Conservation (phyloP, 2,888 invertebrate genomes). For the Priapulus caudatus region DNA sequence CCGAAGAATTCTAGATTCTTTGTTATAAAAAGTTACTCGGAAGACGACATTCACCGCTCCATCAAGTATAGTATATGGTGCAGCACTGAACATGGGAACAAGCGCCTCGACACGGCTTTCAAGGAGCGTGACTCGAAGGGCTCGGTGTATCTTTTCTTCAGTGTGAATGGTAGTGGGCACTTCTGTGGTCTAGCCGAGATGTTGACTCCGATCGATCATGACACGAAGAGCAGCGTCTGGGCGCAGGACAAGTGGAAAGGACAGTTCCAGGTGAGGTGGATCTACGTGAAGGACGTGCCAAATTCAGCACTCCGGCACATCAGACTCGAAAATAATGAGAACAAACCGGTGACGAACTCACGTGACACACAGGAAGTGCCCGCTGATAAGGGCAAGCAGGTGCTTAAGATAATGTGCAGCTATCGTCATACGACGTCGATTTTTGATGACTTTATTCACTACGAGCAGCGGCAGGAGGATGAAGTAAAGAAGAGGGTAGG, state of each 20-base stretch:
- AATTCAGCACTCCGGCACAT: constrained; percentile 84
- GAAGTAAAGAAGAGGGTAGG: constrained; percentile 43
- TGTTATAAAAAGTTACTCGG: constrained; percentile 95
- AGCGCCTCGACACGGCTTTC: constrained; percentile 81
- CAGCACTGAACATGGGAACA: constrained; percentile 92
- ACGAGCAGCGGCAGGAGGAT: constrained; percentile 87
- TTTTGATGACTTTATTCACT: constrained; percentile 95
- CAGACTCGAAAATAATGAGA: constrained; percentile 92
- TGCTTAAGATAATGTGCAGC: constrained; percentile 64
- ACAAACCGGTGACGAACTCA: constrained; percentile 95
- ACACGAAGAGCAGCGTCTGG: constrained; percentile 86
- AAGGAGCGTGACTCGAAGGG: constrained; percentile 67
- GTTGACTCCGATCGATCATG: constrained; percentile 86
- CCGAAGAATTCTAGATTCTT: constrained; percentile 79
- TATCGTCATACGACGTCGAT: constrained; percentile 87
- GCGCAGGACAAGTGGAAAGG: constrained; percentile 99
- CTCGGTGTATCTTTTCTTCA: constrained; percentile 77
- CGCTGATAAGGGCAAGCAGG: constrained; percentile 76
- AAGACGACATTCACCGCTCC: constrained; percentile 93
- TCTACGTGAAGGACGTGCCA: constrained; percentile 95
- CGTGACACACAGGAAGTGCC: constrained; percentile 96
- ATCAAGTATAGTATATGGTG: constrained; percentile 99
- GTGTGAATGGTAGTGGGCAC: constrained; percentile 92
- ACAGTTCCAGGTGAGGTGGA: constrained; percentile 91
- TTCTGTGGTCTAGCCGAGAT: constrained; percentile 99